Evolutionary conservation across 2,797 vertebrate species (phyloP).

Genomic region (Sebastes cheni): DNA sequence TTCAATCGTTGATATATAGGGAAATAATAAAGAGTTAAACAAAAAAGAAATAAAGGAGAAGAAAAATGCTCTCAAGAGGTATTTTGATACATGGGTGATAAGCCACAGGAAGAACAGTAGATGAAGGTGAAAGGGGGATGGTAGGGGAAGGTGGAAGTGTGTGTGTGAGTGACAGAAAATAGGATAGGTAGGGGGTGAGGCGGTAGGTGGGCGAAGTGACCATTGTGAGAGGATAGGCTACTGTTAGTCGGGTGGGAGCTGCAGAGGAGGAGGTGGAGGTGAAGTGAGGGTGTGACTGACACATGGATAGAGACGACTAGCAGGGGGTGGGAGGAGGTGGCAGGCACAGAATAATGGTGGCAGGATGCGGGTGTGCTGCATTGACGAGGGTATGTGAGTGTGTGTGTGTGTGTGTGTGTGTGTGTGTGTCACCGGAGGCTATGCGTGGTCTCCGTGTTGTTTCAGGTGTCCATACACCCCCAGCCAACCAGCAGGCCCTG

Average conservation of each 20-base stretch:
- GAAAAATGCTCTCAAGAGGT: background rate
- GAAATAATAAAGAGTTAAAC: background rate
- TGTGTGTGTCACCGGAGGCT: slow-evolving; percentile 46
- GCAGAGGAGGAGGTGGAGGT: slow-evolving; percentile 52
- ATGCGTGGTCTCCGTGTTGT: slow-evolving; percentile 63
- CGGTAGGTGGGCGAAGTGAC: slow-evolving; percentile 50
- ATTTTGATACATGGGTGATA: slow-evolving; percentile 10
- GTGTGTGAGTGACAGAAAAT: slow-evolving; percentile 26
- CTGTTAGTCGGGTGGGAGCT: slow-evolving; percentile 63
- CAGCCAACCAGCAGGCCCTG: slow-evolving; percentile 71
- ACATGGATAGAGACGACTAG: slow-evolving; percentile 71
- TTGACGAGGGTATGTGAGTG: slow-evolving; percentile 32
- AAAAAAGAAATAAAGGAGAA: background rate
- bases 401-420: slow-evolving; percentile 35
- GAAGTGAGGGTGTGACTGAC: slow-evolving; percentile 73
- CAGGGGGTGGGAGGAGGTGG: slow-evolving; percentile 67
- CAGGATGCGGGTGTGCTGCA: slow-evolving; percentile 73
- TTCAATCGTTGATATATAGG: background rate
- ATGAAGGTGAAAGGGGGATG: slow-evolving; percentile 27
- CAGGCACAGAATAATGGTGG: slow-evolving; percentile 63
- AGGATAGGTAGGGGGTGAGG: slow-evolving; percentile 46
- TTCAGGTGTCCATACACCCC: slow-evolving; percentile 75
- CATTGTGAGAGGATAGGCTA: slow-evolving; percentile 58
- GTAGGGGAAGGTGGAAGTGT: slow-evolving; percentile 15
- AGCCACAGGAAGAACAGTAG: slow-evolving; percentile 16